Evolutionary conservation across 92 coral and sea anemone species (phyloP), one percentile per base, ranked within the genome.

Genomic region (Palythoa grandiflora): DNA sequence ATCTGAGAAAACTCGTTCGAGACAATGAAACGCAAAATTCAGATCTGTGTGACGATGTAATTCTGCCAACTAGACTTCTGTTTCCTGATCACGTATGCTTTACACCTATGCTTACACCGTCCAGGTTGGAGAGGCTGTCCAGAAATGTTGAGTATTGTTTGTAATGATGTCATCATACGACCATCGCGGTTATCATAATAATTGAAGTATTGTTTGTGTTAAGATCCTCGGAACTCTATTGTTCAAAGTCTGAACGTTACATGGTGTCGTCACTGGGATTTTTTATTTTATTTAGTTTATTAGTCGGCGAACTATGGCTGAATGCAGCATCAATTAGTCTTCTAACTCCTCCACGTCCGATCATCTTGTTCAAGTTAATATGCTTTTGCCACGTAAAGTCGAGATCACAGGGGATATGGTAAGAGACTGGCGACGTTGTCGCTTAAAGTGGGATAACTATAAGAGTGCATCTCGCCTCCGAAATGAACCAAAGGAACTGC

Each of bases 331-430:
- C 9, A 57, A 57, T 57, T 57, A n/a, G 16, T 57, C 1, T 3
- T 12, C 63, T 57, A 57, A 57, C 63, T 57, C 63, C 63, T 57
- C 63, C 63, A 57, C 75, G 8, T 47, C 75, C 47, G 40, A 35
- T 71, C 75, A 71, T 3, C 76, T 71, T 71, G 76, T 71, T 71
- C 76, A 71, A 71, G 75, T 71, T 13, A 88, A 86, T 60, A 83
- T 91, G 73, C 91, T 91, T 38, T 76, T 91, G 54, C 89, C 91
- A 53, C 35, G 79, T 28, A 84, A 68, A 66, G 76, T 91, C 4
- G 88, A 91, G 40, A 83, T 83, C n/a, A 75, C 80, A 54, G 91
- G 90, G 57, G 73, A 89, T 54, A n/a, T 84, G 61, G 89, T 73
- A 19, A 83, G 35, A 28, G 84, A 84, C 51, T 89, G 92, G 89